Conservation (phyloP, 2,113 vertebrate genomes). For the Cephalopterus ornatus region DNA sequence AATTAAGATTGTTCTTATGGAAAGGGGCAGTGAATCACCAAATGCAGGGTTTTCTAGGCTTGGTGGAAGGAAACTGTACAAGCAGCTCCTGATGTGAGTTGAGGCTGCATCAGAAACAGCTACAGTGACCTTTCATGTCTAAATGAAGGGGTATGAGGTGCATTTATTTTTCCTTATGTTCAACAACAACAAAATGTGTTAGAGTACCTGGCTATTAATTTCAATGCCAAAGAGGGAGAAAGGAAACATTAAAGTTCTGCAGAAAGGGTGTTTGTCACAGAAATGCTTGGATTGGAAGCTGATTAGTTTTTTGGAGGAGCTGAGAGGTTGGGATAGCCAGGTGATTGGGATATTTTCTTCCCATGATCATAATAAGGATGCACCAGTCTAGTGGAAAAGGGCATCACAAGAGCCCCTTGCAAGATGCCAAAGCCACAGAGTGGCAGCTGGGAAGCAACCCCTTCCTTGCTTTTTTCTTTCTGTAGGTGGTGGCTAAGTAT, state of each 20-base stretch:
- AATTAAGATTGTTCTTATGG: background rate
- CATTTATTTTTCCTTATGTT: background rate
- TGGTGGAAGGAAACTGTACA: background rate
- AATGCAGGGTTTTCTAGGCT: background rate
- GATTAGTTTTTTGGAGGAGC: background rate
- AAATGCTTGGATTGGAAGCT: background rate
- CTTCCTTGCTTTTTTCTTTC: background rate
- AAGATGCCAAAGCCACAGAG: background rate
- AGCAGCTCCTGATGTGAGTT: background rate
- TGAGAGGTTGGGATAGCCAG: background rate
- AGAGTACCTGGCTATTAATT: background rate
- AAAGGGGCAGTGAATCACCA: background rate
- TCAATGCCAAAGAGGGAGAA: background rate
- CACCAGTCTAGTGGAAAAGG: background rate
- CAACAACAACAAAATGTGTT: background rate
- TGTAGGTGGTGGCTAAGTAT: background rate
- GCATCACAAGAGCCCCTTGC: background rate
- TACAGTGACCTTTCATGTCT: background rate
- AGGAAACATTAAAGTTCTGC: background rate
- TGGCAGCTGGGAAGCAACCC: background rate
- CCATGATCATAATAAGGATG: rapidly evolving
- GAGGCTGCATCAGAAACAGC: background rate
- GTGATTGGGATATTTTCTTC: background rate
- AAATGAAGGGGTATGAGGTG: background rate
- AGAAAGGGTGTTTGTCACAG: background rate